These are phyloP conservation scores for Umimayanthus kanabou DNA, from an alignment of 92 coral and sea anemone species.

Conservation along the genomic window DNA sequence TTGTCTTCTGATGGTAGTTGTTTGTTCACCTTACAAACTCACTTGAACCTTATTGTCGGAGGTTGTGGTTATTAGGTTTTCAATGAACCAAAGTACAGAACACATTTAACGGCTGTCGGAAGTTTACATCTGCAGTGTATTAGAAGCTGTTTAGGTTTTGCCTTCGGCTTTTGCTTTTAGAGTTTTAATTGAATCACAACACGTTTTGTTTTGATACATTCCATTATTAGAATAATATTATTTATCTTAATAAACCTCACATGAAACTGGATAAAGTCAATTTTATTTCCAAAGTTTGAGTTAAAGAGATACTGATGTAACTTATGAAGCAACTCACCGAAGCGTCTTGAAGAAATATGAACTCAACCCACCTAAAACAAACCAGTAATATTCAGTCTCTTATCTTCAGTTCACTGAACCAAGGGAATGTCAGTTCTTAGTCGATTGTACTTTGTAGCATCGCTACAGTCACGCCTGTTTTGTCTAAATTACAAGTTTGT, in stretches of 20 bases:
- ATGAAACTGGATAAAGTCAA: neutral
- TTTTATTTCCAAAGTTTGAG: neutral
- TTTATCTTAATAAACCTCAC: neutral
- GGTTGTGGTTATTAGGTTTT: neutral
- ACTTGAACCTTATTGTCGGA: neutral
- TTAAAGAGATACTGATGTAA: neutral
- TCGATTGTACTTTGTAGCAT: neutral
- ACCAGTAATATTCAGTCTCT: neutral
- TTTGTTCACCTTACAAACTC: neutral
- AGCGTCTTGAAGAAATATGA: neutral
- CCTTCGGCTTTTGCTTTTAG: neutral
- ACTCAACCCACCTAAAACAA: neutral
- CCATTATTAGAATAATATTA: neutral
- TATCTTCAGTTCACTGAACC: slow-evolving; percentile 33
- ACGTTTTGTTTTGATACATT: neutral
- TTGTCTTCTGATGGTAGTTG: neutral
- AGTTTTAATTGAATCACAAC: neutral
- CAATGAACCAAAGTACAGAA: neutral
- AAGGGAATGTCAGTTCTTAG: neutral
- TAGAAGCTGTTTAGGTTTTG: neutral
- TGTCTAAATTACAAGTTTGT: neutral
- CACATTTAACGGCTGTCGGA: neutral
- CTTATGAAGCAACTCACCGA: neutral
- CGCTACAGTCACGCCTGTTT: neutral
- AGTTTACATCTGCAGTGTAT: neutral